phyloP scores from a whole-genome alignment of 2,113 vertebrate genomes.

The Euleptes europaea region DNA sequence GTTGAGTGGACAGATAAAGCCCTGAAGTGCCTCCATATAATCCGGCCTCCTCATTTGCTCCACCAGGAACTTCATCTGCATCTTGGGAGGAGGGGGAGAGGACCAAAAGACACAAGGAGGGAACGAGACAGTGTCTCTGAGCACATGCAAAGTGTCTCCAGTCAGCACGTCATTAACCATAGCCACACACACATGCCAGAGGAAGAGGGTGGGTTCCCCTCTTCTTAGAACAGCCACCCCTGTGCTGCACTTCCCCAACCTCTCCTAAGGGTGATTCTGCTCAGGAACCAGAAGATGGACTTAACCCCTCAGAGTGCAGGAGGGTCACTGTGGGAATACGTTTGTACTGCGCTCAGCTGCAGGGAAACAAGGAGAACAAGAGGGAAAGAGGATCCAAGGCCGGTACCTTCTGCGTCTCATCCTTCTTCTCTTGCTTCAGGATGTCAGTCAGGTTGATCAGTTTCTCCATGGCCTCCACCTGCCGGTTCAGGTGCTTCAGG shows the following conservation, averaged over 20 bases:
- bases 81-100: constrained; percentile 50
- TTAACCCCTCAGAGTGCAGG: neutral
- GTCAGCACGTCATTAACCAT: neutral
- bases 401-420: constrained; percentile 79
- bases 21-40: constrained; percentile 82
- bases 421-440: constrained; percentile 81
- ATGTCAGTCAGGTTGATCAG: constrained; percentile 80
- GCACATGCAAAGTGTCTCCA: neutral
- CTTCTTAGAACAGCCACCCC: neutral
- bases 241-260: neutral
- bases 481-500: constrained; percentile 72
- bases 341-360: too few relatives aligned
- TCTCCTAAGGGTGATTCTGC: too few relatives aligned
- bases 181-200: neutral
- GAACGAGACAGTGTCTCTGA: neutral
- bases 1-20: constrained; percentile 80
- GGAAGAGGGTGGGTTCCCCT: too few relatives aligned
- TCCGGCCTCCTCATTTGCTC: constrained; percentile 83
- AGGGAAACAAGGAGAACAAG: neutral
- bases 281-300: neutral
- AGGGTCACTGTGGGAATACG: neutral
- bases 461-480: constrained; percentile 84
- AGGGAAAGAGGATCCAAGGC: accelerated
- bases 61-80: constrained; percentile 84
- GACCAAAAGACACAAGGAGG: neutral